Percentiles rank a stretch among this genome's conserved stretches.
Evolutionary conservation across 1,140 invertebrate genomes (phyloP).

Genomic region (Bombus ignitus): DNA sequence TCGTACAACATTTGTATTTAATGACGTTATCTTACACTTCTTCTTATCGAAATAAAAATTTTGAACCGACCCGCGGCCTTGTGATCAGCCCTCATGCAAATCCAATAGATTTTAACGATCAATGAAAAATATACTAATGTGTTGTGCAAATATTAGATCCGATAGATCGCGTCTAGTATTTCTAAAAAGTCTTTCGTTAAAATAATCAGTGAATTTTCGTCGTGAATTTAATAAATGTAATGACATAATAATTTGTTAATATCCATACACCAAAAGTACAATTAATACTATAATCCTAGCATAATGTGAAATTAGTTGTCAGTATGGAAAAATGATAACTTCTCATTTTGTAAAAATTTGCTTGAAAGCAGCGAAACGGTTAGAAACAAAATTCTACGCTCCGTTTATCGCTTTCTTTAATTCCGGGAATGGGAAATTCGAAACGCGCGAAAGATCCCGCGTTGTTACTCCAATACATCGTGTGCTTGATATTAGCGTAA

Average conservation of each 20-base stretch:
- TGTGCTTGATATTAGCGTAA: too few relatives aligned
- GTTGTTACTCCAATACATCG: neutral
- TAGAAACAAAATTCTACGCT: too few relatives aligned
- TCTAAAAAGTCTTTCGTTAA: neutral
- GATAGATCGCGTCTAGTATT: too few relatives aligned
- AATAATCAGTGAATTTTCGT: too few relatives aligned
- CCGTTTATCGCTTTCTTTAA: neutral
- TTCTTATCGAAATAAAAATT: slow-evolving; percentile 15
- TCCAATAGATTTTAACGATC: neutral
- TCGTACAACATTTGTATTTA: neutral
- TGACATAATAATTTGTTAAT: neutral
- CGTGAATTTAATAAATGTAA: neutral
- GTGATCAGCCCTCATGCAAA: neutral
- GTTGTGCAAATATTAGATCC: neutral
- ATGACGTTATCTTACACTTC: neutral
- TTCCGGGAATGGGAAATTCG: neutral
- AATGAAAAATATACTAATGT: neutral
- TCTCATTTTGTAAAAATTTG: neutral
- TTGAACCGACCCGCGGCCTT: neutral
- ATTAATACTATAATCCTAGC: neutral
- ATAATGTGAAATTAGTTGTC: too few relatives aligned
- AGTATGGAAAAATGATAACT: neutral
- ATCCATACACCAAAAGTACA: neutral
- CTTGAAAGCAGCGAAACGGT: neutral
- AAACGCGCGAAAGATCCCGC: neutral